Evolutionary conservation across 2,888 invertebrate species (phyloP), one percentile per base, ranked within the genome.

Genomic region (Adela reaumurella): DNA sequence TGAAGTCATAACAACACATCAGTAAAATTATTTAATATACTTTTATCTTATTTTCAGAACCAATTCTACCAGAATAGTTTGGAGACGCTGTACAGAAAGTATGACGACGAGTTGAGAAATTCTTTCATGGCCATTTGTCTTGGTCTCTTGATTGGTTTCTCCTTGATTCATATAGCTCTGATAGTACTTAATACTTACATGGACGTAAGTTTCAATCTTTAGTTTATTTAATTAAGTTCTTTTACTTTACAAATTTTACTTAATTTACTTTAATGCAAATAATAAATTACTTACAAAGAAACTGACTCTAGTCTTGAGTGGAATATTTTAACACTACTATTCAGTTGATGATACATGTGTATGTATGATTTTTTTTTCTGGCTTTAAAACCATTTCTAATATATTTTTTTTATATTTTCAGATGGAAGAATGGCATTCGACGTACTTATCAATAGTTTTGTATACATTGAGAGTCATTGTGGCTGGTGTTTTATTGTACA

Each of bases 101-200:
- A 92, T 62, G 89, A 88, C 56, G 85, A 88, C 57, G 86, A 90
- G 58, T 73, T 92, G 52, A 87, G 88, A 61, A 86, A 89, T 67
- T 89, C 89, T 47, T 87, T 90, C 56, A 85, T 92, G 53, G 87
- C 88, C 53, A 82, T 91, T 50, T 91, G 89, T 67, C 80, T 91
- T 53, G 76, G 88, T 18, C 74, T 92, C 46, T 84, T 90, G 60
- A 72, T 86, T 49, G 62, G 85, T 35, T 82, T 91, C 47, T 85
- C 86, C 43, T 68, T 83, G 3, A 67, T 78, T 1, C 90, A 92
- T 61, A 81, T 84, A 42, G 59, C 80, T 50, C 62, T 83, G 53
- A 78, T 89, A 53, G 59, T 85, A 46, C 59, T 70, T 49, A 76
- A 72, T 55, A 83, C 83, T 8, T 67, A 67, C 51, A 51, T 54